Evolutionary conservation across 2,113 vertebrate species (phyloP), one percentile per base, ranked within the genome.

Genomic region (Labeo catla): DNA sequence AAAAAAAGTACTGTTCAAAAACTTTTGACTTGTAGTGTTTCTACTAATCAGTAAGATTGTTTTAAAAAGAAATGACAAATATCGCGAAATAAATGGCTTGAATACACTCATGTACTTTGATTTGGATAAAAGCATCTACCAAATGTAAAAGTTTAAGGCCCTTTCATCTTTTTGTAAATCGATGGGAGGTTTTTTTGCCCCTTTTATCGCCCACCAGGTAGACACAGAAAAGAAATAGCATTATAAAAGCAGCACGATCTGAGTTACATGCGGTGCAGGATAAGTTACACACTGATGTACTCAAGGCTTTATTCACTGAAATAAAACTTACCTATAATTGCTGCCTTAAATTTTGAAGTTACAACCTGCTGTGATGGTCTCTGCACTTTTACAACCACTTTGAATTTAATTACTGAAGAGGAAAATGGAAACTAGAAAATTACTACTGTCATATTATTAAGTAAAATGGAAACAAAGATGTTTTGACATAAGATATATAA

Each of bases 351-450:
- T 74, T 70, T 70, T 76, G 1, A 65, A 81, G 59, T n/a, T 28
- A 63, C 54, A 63, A 80, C 57, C 57, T 63, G 10, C 36, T 61
- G 77, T 43, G 34, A 54, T 6, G 11, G 8, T 57, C 50, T 4
- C 39, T 19, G 7, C 15, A 21, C 39, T 57, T 79, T 43, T 36
- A 81, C 43, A 81, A 49, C n/a, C 78, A 63, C 21, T 65, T 4
- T n/a, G 21, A 61, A 61, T 80, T 45, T 47, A 47, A 61, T 81
- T 16, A 65, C 59, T 16, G 59, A 49, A 81, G 21, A 23, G 2
- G 21, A 47, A 81, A 80, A 61, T 0, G 16, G 1, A 45, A 81
- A 47, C 21, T 54, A 81, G 78, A 81, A 81, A 77, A 77, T 77
- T 1, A 74, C 21, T 73, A 6, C 73, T 16, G 47, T 36, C 76